Percentiles rank a stretch among this genome's conserved stretches.
Evolutionary conservation across 2,888 invertebrate genomes (phyloP).

Genomic region (Dromius quadrimaculatus): DNA sequence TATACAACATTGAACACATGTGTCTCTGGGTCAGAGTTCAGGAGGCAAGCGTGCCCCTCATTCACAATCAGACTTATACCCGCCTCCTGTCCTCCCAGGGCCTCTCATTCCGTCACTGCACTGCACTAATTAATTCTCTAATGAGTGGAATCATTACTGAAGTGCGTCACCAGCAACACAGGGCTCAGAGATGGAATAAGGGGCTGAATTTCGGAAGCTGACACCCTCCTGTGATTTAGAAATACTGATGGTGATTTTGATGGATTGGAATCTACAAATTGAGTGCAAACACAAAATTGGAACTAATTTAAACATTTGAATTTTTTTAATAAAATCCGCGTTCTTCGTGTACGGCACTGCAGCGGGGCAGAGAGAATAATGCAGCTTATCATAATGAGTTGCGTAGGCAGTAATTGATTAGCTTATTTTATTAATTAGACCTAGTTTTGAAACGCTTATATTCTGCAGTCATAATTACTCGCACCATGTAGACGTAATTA

Average conservation of each 20-base stretch:
- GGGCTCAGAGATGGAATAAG: background rate
- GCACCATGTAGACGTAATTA: slow-evolving; percentile 38
- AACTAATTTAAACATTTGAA: too few relatives aligned
- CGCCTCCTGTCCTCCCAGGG: slow-evolving; percentile 6
- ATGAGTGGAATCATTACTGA: slow-evolving; percentile 61
- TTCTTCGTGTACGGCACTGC: too few relatives aligned
- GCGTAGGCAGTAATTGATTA: slow-evolving; percentile 60
- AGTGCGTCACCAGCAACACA: slow-evolving; percentile 57
- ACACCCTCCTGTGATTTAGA: too few relatives aligned
- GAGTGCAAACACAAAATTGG: too few relatives aligned
- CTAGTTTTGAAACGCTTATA: slow-evolving; percentile 55
- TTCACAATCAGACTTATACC: slow-evolving; percentile 59
- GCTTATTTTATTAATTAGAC: slow-evolving; percentile 58
- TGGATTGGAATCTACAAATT: too few relatives aligned
- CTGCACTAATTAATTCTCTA: slow-evolving; percentile 60
- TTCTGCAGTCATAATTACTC: slow-evolving; percentile 38
- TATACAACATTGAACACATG: slow-evolving; percentile 15
- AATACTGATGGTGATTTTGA: too few relatives aligned
- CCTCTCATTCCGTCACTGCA: background rate
- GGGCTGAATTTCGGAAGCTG: too few relatives aligned
- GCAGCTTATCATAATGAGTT: slow-evolving; percentile 40
- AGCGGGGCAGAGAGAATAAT: slow-evolving; percentile 2
- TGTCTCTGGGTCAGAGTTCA: slow-evolving; percentile 13
- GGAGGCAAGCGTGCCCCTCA: slow-evolving; percentile 54
- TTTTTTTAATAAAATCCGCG: too few relatives aligned